These are phyloP conservation scores for Tiphia femorata DNA, from an alignment of 2,888 invertebrate genomes.

Conservation along the genomic window DNA sequence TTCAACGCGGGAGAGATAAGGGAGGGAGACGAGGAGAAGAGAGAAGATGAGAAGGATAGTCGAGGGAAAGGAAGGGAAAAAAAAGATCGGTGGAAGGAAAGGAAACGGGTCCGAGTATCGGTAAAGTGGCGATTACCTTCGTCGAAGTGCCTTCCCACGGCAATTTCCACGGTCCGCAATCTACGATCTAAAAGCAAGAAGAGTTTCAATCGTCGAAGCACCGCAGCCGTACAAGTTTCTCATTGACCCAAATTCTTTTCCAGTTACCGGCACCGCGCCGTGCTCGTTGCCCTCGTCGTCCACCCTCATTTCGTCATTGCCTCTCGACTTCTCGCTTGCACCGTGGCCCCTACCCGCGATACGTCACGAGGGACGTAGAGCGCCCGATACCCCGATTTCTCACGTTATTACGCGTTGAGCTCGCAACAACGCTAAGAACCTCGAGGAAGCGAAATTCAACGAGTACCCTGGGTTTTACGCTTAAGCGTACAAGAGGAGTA, in stretches of 20 bases:
- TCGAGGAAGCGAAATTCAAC: too few relatives aligned
- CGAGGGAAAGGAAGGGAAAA: background rate
- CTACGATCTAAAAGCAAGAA: conserved; percentile 18
- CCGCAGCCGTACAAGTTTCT: conserved; percentile 21
- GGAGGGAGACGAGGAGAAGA: background rate
- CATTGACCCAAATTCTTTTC: conserved; percentile 38
- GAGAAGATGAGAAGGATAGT: background rate
- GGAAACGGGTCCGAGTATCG: conserved; percentile 15
- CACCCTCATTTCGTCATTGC: too few relatives aligned
- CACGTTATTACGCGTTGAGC: too few relatives aligned
- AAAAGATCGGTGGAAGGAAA: too few relatives aligned
- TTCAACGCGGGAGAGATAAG: too few relatives aligned
- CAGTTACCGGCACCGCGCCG: conserved; percentile 14
- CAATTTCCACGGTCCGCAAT: conserved; percentile 17
- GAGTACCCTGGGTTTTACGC: too few relatives aligned
- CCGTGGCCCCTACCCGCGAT: too few relatives aligned
- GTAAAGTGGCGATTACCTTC: conserved; percentile 30
- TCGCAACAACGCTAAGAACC: too few relatives aligned
- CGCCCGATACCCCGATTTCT: too few relatives aligned
- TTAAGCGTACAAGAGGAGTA: too few relatives aligned
- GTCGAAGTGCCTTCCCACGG: conserved; percentile 16
- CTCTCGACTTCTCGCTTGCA: too few relatives aligned
- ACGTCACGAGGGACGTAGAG: too few relatives aligned
- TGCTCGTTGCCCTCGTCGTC: conserved; percentile 3
- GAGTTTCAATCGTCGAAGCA: conserved; percentile 22